Base-by-base conservation (phyloP, 2,888 invertebrate species). In the Phragmatobia fuliginosa region DNA sequence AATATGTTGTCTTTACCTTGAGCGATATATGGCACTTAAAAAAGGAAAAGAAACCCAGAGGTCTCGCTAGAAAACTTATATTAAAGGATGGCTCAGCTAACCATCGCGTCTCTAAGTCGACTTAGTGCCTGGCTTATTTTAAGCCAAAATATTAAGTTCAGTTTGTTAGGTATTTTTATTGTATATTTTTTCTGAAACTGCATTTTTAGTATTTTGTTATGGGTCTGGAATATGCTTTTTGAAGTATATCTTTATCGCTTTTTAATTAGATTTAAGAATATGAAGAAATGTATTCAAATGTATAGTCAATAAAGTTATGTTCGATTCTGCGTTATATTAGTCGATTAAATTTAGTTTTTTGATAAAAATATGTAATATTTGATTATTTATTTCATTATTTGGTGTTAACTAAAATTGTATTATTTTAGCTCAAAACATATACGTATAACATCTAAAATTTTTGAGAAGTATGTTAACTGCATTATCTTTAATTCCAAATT, bases 161-260 rank as follows among this genome's bases (percentile, higher is more conserved):
- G 7, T 56, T 56, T 56, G 28, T 28, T 56, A 25, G 14, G 25
- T 52, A 2, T 56, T 56, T 56, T 56, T 56, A 5, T 56, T 28
- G 5, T 28, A 21, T 45, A 33, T 11, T 31, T 41, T 38, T 62
- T 11, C 16, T n/a, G 25, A 62, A 62, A 41, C 31, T 8, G 8
- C 21, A 62, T 28, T 62, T 62, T 41, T 62, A 41, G 41, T 62
- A 62, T 62, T 62, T 41, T 41, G 21, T 62, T 62, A 62, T 41
- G 21, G 62, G 62, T 62, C 62, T 62, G 62, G 28, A 62, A 62
- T 14, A 62, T 62, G 28, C 41, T 62, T 28, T 41, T 31, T 41
- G 31, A 41, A 1, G 41, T 62, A 31, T 21, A 41, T 6, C 28
- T 14, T 28, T 56, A 56, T 16, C 56, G 16, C 28, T 25, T 56